Evolutionary conservation across 2,797 vertebrate genomes (phyloP).

Genomic region (Lacerta agilis): DNA sequence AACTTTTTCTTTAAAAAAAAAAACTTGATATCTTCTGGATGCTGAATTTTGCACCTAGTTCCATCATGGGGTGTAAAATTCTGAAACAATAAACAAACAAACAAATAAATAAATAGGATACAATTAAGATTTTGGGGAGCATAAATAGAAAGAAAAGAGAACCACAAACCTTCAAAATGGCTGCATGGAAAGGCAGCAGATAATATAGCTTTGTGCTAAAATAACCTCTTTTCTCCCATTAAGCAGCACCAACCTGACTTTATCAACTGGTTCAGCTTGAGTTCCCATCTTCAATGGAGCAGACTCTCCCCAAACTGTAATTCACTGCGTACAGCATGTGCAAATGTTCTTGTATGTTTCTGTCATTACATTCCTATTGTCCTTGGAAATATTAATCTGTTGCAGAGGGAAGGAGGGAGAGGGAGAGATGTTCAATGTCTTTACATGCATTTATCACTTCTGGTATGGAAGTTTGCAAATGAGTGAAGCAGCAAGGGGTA

Average conservation of each 20-base stretch:
- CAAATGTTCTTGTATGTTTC: background rate
- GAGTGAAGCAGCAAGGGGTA: conserved; percentile 22
- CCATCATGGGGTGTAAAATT: background rate
- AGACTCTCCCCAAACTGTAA: background rate
- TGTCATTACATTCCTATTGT: background rate
- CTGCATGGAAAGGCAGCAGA: no score
- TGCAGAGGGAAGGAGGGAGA: no score
- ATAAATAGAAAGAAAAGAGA: background rate
- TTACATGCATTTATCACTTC: background rate
- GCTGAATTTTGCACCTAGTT: background rate
- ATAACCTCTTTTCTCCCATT: background rate
- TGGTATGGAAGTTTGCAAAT: conserved; percentile 29
- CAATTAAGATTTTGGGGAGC: background rate
- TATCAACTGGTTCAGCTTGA: background rate
- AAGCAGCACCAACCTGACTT: background rate
- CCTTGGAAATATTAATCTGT: background rate
- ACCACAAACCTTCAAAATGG: background rate
- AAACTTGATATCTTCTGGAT: background rate
- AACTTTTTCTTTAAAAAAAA: background rate
- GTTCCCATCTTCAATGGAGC: no score
- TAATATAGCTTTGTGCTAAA: background rate
- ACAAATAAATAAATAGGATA: background rate
- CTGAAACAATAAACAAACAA: background rate
- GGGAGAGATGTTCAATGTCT: background rate
- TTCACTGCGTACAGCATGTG: background rate